Evolutionary conservation across 2,113 vertebrate genomes (phyloP), one percentile per base, ranked within the genome.

Genomic region (Crotalus tigris): DNA sequence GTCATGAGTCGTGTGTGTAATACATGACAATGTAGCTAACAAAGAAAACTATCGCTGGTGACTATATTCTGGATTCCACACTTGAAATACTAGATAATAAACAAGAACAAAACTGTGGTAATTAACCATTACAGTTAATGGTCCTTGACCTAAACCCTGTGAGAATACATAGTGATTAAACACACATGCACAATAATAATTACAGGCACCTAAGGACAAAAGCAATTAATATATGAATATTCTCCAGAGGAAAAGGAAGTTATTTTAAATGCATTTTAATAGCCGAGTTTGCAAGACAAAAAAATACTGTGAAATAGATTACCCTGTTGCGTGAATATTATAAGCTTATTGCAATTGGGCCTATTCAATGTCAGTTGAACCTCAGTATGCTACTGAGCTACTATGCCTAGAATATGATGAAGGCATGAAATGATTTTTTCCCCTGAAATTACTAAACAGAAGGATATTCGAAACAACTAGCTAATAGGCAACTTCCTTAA

Each of bases 141-240:
- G 97, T 94, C 96, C 95, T 97, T 91, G 75, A 95, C 93, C 96
- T 95, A 97, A 96, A 96, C 93, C 97, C 96, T 95, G 91, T 89
- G 97, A 97, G 97, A 98, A 97, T 96, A 97, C 39, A 33, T 95
- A 95, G 93, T 98, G 97, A 98, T 98, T 97, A 98, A 95, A 97
- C 96, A 96, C 97, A 98, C 97, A 97, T 98, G 98, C 97, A 96
- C 96, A 96, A 97, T 97, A 98, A 97, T 98, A 98, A 98, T 98
- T 98, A 97, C 95, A 97, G 93, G 95, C 97, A 97, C 97, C 96
- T 98, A 97, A 98, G 96, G 96, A 97, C 97, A 97, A 96, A 98
- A 95, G 96, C 96, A 97, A 98, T 98, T 98, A 98, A 97, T 97
- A 97, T 0, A 94, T 69, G 91, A 94, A 95, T 96, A 95, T 57